Base-by-base conservation (phyloP, 2,797 vertebrate genomes). In the Odontamblyopus lacepedii region DNA sequence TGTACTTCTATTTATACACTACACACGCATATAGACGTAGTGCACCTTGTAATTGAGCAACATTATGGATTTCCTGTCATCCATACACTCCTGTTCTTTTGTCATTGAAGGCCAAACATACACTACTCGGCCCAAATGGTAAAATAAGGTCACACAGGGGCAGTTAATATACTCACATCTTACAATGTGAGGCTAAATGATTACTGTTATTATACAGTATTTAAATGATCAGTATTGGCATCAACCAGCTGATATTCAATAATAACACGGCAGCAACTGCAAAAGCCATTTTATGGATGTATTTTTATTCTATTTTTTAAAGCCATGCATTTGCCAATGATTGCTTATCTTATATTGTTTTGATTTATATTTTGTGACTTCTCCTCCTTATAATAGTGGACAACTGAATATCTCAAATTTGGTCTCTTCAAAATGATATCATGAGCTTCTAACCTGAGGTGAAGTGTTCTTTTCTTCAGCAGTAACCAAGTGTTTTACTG, bases 61-160 rank as follows among this genome's bases (percentile, higher is more conserved):
- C 67, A 48, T 67, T 11, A 6, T 65, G 2, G 63, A 75, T 61
- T 5, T 51, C 63, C 12, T 35, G 32, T 69, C 19, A 35, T 32
- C 60, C 38, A 53, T 50, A 56, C 29, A 53, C 65, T 41, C 23
- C 2, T 57, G 6, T 44, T 63, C 35, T 23, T 68, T 38, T 65
- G n/a, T 78, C 77, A 53, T 75, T 60, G 27, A 60, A 71, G 67
- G 65, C 71, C 27, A 38, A 48, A 73, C 64, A 70, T 68, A 35
- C 72, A 29, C 62, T 67, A 63, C 77, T 73, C 78, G 78, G 84
- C 83, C 82, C 74, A 61, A 38, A 77, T 83, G 73, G 18, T 27
- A 69, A 69, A 55, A 76, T 88, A 92, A 88, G 83, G 82, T 90
- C 87, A 92, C 73, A 80, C 65, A 77, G 71, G 82, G 74, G 78